These are phyloP conservation scores for Caretta caretta DNA, from an alignment of 2,113 vertebrate genomes.

Conservation along the genomic window DNA sequence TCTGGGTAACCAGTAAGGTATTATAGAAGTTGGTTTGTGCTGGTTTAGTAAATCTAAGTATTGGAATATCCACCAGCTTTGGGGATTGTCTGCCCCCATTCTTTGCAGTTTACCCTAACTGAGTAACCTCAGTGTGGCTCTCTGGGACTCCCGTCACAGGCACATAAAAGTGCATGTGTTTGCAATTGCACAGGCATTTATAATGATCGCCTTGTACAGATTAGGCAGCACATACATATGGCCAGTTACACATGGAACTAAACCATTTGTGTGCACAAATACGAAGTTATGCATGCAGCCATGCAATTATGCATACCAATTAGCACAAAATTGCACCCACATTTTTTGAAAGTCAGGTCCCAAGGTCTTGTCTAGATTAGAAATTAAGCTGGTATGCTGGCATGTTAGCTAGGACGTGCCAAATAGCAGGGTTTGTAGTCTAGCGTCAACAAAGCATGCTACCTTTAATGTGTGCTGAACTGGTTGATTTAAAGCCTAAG, in stretches of 20 bases:
- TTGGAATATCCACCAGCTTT: too few species aligned
- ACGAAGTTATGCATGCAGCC: neutral
- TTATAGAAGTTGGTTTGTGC: too few species aligned
- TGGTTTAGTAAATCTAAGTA: too few species aligned
- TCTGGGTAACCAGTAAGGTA: too few species aligned
- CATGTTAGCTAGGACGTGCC: neutral
- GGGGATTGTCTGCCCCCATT: too few species aligned
- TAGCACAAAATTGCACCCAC: neutral
- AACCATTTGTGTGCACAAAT: neutral
- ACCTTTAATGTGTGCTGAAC: neutral
- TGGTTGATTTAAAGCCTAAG: neutral
- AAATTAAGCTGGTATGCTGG: neutral
- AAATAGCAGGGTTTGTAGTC: neutral
- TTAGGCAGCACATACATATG: neutral
- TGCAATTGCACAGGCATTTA: neutral
- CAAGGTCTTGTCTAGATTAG: neutral
- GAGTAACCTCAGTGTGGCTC: too few species aligned
- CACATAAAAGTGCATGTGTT: neutral
- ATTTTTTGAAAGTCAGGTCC: neutral
- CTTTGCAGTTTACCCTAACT: too few species aligned
- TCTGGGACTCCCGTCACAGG: too few species aligned
- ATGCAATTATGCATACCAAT: neutral
- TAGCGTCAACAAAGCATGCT: neutral
- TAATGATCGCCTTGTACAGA: neutral
- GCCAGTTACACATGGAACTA: neutral